Percentiles rank a stretch among this genome's conserved stretches.
These are phyloP conservation scores for Drosophila setifemur DNA, from an alignment of 1,140 invertebrate genomes.

Conservation along the genomic window DNA sequence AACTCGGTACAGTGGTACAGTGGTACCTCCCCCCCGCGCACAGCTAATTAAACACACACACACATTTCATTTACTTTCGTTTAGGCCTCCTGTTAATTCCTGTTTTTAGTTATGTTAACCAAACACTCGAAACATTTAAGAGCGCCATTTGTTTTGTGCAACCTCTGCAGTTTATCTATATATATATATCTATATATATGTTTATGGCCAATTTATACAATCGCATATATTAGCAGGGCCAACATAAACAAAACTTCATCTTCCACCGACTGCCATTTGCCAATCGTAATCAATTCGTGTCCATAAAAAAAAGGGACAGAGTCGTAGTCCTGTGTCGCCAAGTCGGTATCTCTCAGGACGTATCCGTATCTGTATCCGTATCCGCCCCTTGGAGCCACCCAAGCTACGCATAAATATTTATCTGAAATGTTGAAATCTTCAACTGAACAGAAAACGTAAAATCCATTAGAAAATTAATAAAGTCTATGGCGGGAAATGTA, in stretches of 20 bases:
- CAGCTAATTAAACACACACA: slow-evolving; percentile 61
- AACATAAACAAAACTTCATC: slow-evolving; percentile 74
- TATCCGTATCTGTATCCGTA: slow-evolving; percentile 40
- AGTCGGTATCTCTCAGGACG: slow-evolving; percentile 47
- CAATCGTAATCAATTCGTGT: slow-evolving; percentile 77
- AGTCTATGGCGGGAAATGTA: slow-evolving; percentile 45
- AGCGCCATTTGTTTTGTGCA: slow-evolving; percentile 29
- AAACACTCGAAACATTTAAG: slow-evolving; percentile 41
- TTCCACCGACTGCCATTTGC: slow-evolving; percentile 75
- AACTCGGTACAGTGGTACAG: background rate
- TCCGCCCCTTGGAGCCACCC: slow-evolving; percentile 27
- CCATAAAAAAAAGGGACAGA: slow-evolving; percentile 68
- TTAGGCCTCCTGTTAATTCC: slow-evolving; percentile 66
- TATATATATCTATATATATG: no score
- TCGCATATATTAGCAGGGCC: slow-evolving; percentile 67
- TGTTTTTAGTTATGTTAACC: slow-evolving; percentile 74
- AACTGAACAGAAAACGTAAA: slow-evolving; percentile 75
- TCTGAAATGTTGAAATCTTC: slow-evolving; percentile 76
- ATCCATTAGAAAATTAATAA: slow-evolving; percentile 82
- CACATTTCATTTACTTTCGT: slow-evolving; percentile 47
- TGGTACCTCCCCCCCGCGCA: slow-evolving; percentile 20
- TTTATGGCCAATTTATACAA: slow-evolving; percentile 78
- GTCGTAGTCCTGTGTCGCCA: slow-evolving; percentile 52
- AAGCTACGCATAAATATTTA: slow-evolving; percentile 71
- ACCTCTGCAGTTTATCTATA: slow-evolving; percentile 67